Evolutionary conservation across 2,113 vertebrate genomes (phyloP), one percentile per base, ranked within the genome.

Genomic region (Ancistrus triradiatus): DNA sequence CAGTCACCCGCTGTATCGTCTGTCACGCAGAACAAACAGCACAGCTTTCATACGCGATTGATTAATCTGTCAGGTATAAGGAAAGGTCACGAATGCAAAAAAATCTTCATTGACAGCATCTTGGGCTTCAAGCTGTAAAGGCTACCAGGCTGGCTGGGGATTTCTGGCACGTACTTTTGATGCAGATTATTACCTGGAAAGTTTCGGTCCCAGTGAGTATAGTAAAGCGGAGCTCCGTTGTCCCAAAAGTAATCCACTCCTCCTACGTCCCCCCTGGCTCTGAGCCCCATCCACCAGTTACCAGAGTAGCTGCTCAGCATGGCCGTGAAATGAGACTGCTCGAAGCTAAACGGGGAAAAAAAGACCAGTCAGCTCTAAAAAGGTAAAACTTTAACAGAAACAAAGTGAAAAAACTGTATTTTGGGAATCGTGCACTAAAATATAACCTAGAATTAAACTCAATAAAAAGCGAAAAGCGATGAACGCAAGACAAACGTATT

Each of bases 211-310:
- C 88, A 90, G 80, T 90, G 81, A 22, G 85, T 85, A 75, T 81
- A 90, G 13, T 82, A 80, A 15, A 88, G 66, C 4, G 80, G 43
- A 0, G 10, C 53, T 2, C 70, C 79, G 2, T 83, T 82, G 65
- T 85, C 87, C 88, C 88, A 90, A 49, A 74, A 8, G 62, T 89
- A 90, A 72, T 90, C 83, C 27, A 89, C 81, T 1, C 87, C 87
- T 3, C 19, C 49, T 1, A 10, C 0, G 1, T 19, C 80, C 9
- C 78, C 86, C 3, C 7, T 61, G 6, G 86, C 85, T 13, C 80
- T 78, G 42, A 90, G 73, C 13, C 87, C 88, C 0, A 78, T 72
- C 88, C 87, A 90, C 87, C 87, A 89, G 17, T 84, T 4, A 0
- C 81, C 83, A 0, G 68, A 81, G 72, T 78, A 83, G 13, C 69